Evolutionary conservation across 1,140 invertebrate species (phyloP), one percentile per base, ranked within the genome.

Genomic region (Drosophila fuyamai): DNA sequence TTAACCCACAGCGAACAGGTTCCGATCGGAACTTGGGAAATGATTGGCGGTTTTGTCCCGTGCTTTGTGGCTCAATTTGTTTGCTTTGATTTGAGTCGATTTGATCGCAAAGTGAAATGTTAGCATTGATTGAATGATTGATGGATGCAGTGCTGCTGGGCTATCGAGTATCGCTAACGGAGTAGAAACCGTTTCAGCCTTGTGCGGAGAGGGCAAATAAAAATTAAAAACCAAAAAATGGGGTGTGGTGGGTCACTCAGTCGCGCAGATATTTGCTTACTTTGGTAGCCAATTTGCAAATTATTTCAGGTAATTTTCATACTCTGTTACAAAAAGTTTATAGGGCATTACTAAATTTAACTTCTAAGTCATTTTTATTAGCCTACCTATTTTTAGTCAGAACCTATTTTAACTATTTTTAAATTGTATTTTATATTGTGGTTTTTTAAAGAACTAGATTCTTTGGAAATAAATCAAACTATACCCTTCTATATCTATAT

Each of bases 41-140:
- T 47, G 43, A 66, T 12, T 13, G 9, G 14, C 35, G 13, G 40
- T 48, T 32, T 29, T 6, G 51, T n/a, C 63, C 48, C 65, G 51
- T 36, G 36, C 10, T 29, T 32, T 36, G 16, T 27, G 55, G 8
- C 46, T 29, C 53, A 72, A 72, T 72, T 72, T 58, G 68, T 71
- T 72, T 72, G 66, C 66, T 72, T 71, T 71, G 44, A 72, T 71
- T 71, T 29, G 18, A 27, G 38, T 2, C 43, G 35, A 56, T 41
- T 38, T 23, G 41, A 18, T 70, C 14, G 14, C 46, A 86, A 85
- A 85, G 74, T 85, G 81, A 86, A 85, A 86, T 85, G 81, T 61
- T 63, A 63, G 62, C 63, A 55, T 78, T 81, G 78, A 84, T 83
- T 79, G 81, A 83, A 79, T 79, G 66, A 71, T 62, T 41, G 59